Conservation (phyloP, 2,113 vertebrate genomes). For the Zingel zingel region DNA sequence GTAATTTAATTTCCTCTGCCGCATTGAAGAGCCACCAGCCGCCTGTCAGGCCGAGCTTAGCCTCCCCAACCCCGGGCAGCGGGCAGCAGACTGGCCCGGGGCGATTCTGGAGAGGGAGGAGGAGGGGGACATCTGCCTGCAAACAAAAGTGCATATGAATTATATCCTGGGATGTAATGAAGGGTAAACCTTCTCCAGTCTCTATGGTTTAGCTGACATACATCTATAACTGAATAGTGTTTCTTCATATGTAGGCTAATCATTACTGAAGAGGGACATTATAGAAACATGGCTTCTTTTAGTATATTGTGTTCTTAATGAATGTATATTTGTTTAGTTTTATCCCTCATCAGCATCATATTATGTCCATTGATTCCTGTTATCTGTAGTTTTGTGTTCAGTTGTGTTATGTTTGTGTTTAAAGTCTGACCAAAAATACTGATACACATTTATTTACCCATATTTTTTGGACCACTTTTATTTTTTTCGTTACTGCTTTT, state of each 20-base stretch:
- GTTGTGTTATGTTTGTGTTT: background rate
- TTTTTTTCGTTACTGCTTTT: background rate
- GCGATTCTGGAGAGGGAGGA: conserved; percentile 44
- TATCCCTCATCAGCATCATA: background rate
- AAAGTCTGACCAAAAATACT: background rate
- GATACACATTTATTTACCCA: background rate
- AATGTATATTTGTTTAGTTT: background rate
- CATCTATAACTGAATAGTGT: background rate
- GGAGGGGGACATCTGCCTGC: conserved; percentile 68
- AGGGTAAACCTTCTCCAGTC: background rate
- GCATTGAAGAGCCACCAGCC: conserved; percentile 83
- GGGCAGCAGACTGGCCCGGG: conserved; percentile 67
- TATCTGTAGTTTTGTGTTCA: no score
- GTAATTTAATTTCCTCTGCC: conserved; percentile 87
- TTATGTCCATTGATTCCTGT: background rate
- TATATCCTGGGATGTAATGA: conserved; percentile 43
- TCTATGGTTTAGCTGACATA: conserved; percentile 10
- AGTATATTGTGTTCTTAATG: background rate
- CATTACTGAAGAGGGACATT: background rate
- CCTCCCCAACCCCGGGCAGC: conserved; percentile 64
- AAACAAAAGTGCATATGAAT: conserved; percentile 62
- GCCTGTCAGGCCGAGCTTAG: conserved; percentile 76
- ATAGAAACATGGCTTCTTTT: background rate
- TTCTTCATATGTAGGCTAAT: background rate
- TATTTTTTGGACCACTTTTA: background rate